These are phyloP conservation scores for Allophyes oxyacanthae DNA, from an alignment of 2,888 invertebrate genomes.

Conservation along the genomic window DNA sequence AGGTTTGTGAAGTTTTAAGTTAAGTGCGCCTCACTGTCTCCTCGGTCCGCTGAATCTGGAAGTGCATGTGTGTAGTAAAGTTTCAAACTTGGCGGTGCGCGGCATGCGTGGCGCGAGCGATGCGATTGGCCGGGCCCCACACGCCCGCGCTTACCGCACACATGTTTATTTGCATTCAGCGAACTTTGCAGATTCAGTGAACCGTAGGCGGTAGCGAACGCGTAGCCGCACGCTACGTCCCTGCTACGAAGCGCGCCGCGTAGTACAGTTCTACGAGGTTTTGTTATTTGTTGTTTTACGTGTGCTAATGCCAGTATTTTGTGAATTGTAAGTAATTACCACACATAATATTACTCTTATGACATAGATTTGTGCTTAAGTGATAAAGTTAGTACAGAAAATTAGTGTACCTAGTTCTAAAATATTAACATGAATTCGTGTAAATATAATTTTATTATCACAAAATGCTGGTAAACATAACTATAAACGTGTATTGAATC, in stretches of 20 bases:
- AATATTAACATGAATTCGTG: background rate
- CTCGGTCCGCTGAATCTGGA: slow-evolving; percentile 66
- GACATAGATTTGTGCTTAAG: background rate
- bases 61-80: slow-evolving; percentile 80
- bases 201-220: slow-evolving; percentile 82
- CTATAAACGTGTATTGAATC: slow-evolving; percentile 6
- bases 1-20: slow-evolving; percentile 78
- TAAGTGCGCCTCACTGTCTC: slow-evolving; percentile 55
- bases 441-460: background rate
- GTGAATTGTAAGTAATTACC: slow-evolving; percentile 28
- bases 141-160: slow-evolving; percentile 76
- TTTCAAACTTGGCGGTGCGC: slow-evolving; percentile 82
- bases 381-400: background rate
- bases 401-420: background rate
- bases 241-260: slow-evolving; percentile 67
- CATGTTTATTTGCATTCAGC: slow-evolving; percentile 87
- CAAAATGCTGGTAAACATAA: slow-evolving; percentile 23
- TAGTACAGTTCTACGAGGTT: slow-evolving; percentile 65
- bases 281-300: slow-evolving; percentile 19
- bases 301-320: slow-evolving; percentile 31
- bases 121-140: slow-evolving; percentile 80
- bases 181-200: slow-evolving; percentile 87
- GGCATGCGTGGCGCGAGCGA: slow-evolving; percentile 82
- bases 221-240: slow-evolving; percentile 80
- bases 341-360: background rate